Base-by-base conservation (phyloP, 2,797 vertebrate genomes). In the Micropoecilia bifurca region DNA sequence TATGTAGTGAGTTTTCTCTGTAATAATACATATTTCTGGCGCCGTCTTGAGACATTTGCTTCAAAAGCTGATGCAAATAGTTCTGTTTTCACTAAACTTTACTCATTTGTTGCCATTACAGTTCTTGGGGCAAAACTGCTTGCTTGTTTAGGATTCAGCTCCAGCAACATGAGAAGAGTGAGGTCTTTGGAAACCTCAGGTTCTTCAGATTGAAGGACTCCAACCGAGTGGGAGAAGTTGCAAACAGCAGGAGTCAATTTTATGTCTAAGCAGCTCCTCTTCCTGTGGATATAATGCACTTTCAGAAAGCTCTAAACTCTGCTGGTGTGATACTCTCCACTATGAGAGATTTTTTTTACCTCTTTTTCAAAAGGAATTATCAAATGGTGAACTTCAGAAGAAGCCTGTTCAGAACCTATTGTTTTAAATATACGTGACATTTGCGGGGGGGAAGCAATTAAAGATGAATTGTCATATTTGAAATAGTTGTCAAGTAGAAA, bases 181-280 rank as follows among this genome's bases (percentile, higher is more conserved):
- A 81, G 76, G 85, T 81, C 73, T 91, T 83, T 86, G 63, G 77
- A 91, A 88, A 93, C 85, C 87, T 73, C 61, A 69, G 90, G 92
- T 87, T 88, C 81, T 88, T 88, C 84, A 91, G 84, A 92, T 84
- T 90, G 90, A 90, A 87, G 82, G 84, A 88, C 86, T 91, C 91
- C 90, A 89, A 82, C 93, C 88, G 94, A 78, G 94, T 87, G 79
- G 78, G 90, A 94, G 89, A 93, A 89, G 86, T 88, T 90, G 81
- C 86, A 88, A 91, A 91, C 93, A 93, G 90, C 92, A 83, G 89
- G 91, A 88, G 87, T 93, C 90, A 87, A 90, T 92, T 92, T 87
- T 80, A 88, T 90, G 90, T 93, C 85, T 88, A 92, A 91, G 90
- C 86, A 92, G 84, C 86, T 71, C 83, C 76, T 87, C 92, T 93